Conservation (phyloP, 2,888 invertebrate genomes). For the Megastigmus dorsalis region DNA sequence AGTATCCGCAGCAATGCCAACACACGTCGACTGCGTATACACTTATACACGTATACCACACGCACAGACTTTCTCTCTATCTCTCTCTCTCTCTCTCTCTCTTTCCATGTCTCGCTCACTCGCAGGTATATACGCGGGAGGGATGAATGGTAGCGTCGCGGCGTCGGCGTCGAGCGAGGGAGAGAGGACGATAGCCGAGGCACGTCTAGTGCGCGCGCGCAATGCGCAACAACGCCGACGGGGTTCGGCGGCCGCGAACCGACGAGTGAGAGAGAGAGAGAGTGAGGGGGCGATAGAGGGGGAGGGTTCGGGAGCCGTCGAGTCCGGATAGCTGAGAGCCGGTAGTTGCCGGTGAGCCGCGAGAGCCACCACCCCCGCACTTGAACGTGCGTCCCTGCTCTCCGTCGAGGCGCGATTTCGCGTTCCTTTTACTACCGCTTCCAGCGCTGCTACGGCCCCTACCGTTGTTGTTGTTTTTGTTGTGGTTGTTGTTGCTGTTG, state of each 20-base stretch:
- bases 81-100: not conserved
- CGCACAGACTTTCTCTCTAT: not conserved
- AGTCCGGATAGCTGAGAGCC: conserved; percentile 56
- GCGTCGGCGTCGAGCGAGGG: not conserved
- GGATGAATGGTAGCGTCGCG: conserved; percentile 39
- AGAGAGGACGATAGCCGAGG: conserved; percentile 1
- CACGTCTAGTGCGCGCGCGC: conserved; percentile 33
- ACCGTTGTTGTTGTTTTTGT: no score
- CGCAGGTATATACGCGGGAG: not conserved
- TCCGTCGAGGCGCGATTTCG: not conserved
- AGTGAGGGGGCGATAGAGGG: conserved; percentile 16
- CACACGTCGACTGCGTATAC: not conserved
- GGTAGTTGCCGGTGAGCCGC: conserved; percentile 69
- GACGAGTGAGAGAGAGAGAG: not conserved
- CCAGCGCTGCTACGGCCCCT: not conserved
- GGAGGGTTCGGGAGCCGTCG: conserved; percentile 48
- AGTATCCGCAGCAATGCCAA: conserved; percentile 9
- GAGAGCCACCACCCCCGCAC: conserved; percentile 45
- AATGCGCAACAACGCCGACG: conserved; percentile 15
- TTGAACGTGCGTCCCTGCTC: not conserved
- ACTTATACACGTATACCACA: not conserved
- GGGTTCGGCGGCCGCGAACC: not conserved
- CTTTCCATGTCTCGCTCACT: not conserved
- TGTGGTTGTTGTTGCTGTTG: no score
- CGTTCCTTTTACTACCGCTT: not conserved